phyloP scores from a whole-genome alignment of 1,140 invertebrate genomes.

The Drosophila auraria region DNA sequence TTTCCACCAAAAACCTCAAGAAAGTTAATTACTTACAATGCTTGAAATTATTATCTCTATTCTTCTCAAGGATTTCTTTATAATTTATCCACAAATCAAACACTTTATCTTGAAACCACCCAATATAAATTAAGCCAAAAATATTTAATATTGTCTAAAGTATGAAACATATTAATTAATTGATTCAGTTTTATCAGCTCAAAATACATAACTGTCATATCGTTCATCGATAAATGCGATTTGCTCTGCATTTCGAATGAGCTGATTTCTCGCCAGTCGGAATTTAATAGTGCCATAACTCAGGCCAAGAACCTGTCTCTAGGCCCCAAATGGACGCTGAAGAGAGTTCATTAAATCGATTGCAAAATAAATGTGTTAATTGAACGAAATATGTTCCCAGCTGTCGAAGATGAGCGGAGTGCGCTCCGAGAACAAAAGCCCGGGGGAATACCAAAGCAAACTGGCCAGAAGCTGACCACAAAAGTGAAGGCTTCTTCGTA shows the following conservation, averaged over 20 bases:
- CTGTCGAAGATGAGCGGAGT: conserved; percentile 17
- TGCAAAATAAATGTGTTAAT: conserved; percentile 59
- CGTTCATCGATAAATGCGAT: conserved; percentile 39
- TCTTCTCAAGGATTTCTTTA: neutral
- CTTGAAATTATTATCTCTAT: too few species aligned
- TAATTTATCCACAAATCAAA: neutral
- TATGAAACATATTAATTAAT: conserved; percentile 2
- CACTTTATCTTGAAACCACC: neutral
- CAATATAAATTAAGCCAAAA: neutral
- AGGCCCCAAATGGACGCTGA: conserved; percentile 33
- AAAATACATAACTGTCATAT: conserved; percentile 43
- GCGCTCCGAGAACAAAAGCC: conserved; percentile 39
- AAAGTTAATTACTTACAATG: too few species aligned
- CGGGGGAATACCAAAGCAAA: conserved; percentile 11
- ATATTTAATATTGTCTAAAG: neutral
- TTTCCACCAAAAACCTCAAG: too few species aligned
- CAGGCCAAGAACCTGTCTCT: conserved; percentile 38
- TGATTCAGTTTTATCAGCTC: conserved; percentile 8
- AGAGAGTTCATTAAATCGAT: conserved; percentile 56
- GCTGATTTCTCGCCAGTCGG: conserved; percentile 34
- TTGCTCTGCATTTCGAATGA: conserved; percentile 30
- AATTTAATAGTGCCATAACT: conserved; percentile 48
- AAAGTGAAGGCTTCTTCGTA: conserved; percentile 53
- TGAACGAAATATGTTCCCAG: conserved; percentile 36
- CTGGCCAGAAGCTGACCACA: conserved; percentile 13